phyloP scores from a whole-genome alignment of 2,797 vertebrate species.

The Babyrousa celebensis region DNA sequence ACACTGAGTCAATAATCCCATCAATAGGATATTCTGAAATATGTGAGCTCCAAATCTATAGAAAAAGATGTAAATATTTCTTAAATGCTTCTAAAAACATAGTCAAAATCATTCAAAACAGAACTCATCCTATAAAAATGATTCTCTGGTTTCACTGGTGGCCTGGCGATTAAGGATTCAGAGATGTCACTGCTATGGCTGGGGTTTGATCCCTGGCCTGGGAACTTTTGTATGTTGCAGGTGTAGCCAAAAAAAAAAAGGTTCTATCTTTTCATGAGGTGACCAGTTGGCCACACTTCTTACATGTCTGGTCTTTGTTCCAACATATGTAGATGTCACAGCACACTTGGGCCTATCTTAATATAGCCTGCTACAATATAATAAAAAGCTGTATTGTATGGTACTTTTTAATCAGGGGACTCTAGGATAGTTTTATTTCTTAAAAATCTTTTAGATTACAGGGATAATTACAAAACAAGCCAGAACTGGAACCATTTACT shows the following conservation, averaged over 20 bases:
- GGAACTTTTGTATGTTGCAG: no score
- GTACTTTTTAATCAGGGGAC: not conserved
- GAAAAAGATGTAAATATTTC: conserved; percentile 44
- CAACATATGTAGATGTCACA: not conserved
- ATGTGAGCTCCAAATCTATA: not conserved
- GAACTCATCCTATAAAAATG: not conserved
- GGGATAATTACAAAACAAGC: conserved; percentile 13
- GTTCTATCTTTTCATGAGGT: conserved; percentile 21
- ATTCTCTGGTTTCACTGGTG: not conserved
- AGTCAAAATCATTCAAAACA: conserved; percentile 46
- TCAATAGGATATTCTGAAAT: conserved; percentile 63
- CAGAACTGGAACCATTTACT: not conserved
- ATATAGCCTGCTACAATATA: not conserved
- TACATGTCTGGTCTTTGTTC: conserved; percentile 1
- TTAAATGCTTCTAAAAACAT: conserved; percentile 47
- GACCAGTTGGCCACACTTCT: conserved; percentile 14
- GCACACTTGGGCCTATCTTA: not conserved
- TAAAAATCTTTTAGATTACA: not conserved
- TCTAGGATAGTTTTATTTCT: not conserved
- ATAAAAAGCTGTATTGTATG: not conserved
- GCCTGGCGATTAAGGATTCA: no score
- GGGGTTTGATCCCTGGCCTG: no score
- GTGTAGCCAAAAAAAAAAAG: no score
- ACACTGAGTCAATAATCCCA: not conserved
- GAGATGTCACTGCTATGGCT: no score